Percentiles rank a stretch among this genome's conserved stretches.
Conservation (phyloP, 2,888 invertebrate genomes). For the Desoria tigrina region DNA sequence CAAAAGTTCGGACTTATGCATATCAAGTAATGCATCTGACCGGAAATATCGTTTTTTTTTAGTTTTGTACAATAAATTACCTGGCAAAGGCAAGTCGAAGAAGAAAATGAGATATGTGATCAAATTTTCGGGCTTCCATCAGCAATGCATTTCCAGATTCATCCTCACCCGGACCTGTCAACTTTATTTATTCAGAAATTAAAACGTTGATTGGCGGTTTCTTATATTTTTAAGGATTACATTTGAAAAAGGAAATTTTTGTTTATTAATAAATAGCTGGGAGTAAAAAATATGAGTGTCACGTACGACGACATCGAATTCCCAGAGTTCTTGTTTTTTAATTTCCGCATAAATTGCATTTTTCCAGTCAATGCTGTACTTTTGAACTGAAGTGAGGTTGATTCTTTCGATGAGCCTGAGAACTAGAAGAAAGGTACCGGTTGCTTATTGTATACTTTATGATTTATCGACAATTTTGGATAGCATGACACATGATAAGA, state of each 20-base stretch:
- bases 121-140: slow-evolving; percentile 57
- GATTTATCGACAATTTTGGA: no score
- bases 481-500: no score
- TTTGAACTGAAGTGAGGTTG: slow-evolving; percentile 58
- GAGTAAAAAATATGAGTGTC: no score
- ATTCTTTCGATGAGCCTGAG: slow-evolving; percentile 76
- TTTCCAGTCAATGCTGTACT: slow-evolving; percentile 53
- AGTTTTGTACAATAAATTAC: no score
- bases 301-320: no score
- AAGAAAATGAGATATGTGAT: slow-evolving; percentile 91
- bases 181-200: no score
- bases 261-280: no score
- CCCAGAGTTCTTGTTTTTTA: slow-evolving; percentile 60
- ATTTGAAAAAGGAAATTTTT: no score
- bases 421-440: slow-evolving; percentile 61
- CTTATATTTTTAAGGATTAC: neutral
- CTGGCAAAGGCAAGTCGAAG: slow-evolving; percentile 87
- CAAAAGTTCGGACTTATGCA: neutral
- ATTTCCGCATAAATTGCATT: slow-evolving; percentile 66
- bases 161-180: no score
- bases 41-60: neutral
- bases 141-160: neutral
- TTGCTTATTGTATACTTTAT: no score
- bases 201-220: slow-evolving; percentile 19
- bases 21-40: no score